Evolutionary conservation across 2,888 invertebrate genomes (phyloP), one percentile per base, ranked within the genome.

Genomic region (Polylopha cassiicola): DNA sequence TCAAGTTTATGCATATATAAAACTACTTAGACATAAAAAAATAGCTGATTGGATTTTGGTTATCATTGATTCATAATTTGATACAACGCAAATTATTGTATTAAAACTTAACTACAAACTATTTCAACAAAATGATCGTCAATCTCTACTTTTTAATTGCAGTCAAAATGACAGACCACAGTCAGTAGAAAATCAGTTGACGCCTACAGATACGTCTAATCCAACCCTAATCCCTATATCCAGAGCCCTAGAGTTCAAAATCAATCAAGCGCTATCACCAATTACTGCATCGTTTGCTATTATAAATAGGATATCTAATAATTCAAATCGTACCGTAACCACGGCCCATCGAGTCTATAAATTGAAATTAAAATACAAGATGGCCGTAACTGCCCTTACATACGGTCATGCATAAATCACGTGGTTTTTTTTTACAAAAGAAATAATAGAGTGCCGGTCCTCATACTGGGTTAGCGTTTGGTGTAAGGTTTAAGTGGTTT

Each of bases 361-460:
- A 84, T 82, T 81, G 80, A 84, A 80, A 82, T 81, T 82, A 80
- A 77, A 81, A 77, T 80, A 73, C 70, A 69, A 63, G 61, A 63
- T 63, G 61, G 56, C 57, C 58, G 62, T 63, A 61, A 61, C 68
- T 64, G 66, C 66, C 71, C 70, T 70, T 68, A 71, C 75, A 71
- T 69, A 76, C 68, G 53, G 66, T 45, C 50, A 46, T 48, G 64
- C 69, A 76, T 84, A 81, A 82, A 84, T 84, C 79, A 80, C 71
- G 14, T 50, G 43, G 51, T 61, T 70, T 70, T 70, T 67, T 66
- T 67, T 65, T 59, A 69, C 62, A 69, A 79, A 75, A 74, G 66
- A 67, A 78, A 75, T 74, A 73, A 75, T 77, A 74, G 74, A 73
- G 61, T 51, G 47, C 48, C 44, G 50, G 59, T 61, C 64, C 63